phyloP scores from a whole-genome alignment of 2,797 vertebrate species.

The Liasis olivaceus region DNA sequence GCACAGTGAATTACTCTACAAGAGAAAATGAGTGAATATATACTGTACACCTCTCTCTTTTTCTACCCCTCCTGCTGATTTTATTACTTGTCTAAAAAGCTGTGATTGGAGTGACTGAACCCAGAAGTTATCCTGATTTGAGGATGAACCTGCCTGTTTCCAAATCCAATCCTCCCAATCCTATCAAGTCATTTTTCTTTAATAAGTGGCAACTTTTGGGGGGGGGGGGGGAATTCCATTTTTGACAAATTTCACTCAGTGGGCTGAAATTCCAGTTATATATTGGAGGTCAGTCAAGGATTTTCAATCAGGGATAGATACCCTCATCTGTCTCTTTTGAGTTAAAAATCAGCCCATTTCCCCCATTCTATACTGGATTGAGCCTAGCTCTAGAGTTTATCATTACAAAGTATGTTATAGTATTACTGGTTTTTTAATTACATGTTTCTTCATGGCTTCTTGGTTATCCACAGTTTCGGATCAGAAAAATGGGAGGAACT shows the following conservation, averaged over 20 bases:
- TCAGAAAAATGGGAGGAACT: background rate
- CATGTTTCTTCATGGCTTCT: background rate
- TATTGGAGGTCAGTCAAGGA: too few species aligned
- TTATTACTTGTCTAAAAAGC: background rate
- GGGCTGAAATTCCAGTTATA: too few species aligned
- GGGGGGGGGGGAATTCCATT: too few species aligned
- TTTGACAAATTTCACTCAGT: too few species aligned
- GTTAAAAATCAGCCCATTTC: too few species aligned
- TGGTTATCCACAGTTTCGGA: background rate
- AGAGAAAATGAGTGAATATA: background rate
- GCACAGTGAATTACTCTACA: background rate
- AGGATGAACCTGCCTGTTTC: background rate
- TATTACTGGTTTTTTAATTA: background rate
- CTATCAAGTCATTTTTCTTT: too few species aligned
- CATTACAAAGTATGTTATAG: background rate
- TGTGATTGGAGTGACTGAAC: too few species aligned
- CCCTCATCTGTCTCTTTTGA: too few species aligned
- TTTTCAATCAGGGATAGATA: too few species aligned
- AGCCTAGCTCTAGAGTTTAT: background rate
- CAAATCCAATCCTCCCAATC: too few species aligned
- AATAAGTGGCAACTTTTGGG: too few species aligned
- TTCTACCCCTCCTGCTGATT: background rate
- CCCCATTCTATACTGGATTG: background rate
- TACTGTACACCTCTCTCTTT: background rate
- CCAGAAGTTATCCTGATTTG: too few species aligned